Base-by-base conservation (phyloP, 2,113 vertebrate species). In the Suricata suricatta region DNA sequence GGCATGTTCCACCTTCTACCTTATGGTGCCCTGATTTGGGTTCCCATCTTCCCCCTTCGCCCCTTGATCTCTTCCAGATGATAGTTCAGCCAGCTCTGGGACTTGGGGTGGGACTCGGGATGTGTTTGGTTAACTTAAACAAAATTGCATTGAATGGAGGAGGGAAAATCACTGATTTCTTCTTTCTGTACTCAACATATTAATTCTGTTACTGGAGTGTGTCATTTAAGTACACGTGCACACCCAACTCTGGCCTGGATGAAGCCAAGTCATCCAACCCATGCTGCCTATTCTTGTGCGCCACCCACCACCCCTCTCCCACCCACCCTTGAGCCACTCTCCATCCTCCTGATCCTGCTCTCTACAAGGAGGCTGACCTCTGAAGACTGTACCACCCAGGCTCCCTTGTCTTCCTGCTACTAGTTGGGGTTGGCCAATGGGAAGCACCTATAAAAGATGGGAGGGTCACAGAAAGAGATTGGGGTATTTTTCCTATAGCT, bases 271-370 rank as follows among this genome's bases (percentile, higher is more conserved):
- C 52, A 2, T 44, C n/a, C 14, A 35, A 44, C 29, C 10, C 33
- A 12, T 7, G 38, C 29, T 29, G 11, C 19, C 41, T 69, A 23
- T 4, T 29, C 33, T 47, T 41, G 12, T 7, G 57, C 81, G 2
- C 8, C 15, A 6, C 0, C 4, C 9, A 0, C 13, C 9, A 4
- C 31, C 44, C 13, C 35, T 11, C 23, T 23, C 38, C 35, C 23
- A 25, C 23, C 72, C 38, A 74, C 25, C 23, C 23, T 38, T 74
- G 38, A 27, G 29, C 41, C 41, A 12, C 29, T 69, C 80, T 52
- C 35, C 64, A 6, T 21, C 21, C 4, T 84, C 82, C 72, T 4
- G 16, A 10, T 29, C 38, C 35, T 33, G 41, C 25, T 41, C 1
- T n/a, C 25, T 69, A 7, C 50, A 16, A 35, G 79, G 29, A 84